Percentiles rank a stretch among this genome's conserved stretches.
phyloP scores from a whole-genome alignment of 2,888 invertebrate species.

The Altica lythri region DNA sequence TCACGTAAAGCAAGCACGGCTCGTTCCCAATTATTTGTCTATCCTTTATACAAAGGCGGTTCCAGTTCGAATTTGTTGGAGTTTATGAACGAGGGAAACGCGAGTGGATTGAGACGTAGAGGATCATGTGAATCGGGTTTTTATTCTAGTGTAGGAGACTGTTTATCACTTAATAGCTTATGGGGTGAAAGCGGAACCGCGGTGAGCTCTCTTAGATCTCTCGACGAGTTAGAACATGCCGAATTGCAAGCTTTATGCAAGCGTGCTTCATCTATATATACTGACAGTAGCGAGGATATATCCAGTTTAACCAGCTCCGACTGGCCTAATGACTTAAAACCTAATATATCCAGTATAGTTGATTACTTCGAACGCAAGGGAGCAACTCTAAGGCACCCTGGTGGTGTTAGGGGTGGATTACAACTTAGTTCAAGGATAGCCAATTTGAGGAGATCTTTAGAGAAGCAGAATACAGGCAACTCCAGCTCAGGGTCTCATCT shows the following conservation, averaged over 20 bases:
- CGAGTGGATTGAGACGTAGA: conserved; percentile 63
- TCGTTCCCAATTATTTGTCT: conserved; percentile 62
- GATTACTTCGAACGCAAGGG: conserved; percentile 86
- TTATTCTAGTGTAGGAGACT: conserved; percentile 79
- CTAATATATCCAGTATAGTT: conserved; percentile 79
- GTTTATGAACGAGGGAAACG: conserved; percentile 44
- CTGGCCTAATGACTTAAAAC: conserved; percentile 67
- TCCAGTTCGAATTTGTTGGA: conserved; percentile 55
- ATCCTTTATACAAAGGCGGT: conserved; percentile 58
- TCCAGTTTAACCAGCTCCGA: conserved; percentile 81
- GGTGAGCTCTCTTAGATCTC: conserved; percentile 63
- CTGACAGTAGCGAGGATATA: conserved; percentile 85
- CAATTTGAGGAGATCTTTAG: conserved; percentile 51
- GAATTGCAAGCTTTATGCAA: conserved; percentile 65
- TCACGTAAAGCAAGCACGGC: conserved; percentile 48
- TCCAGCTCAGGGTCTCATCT: conserved; percentile 32
- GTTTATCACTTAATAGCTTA: conserved; percentile 54
- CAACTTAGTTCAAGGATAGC: conserved; percentile 54
- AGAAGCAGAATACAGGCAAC: conserved; percentile 44
- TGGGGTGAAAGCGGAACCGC: conserved; percentile 64
- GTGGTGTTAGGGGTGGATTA: conserved; percentile 53
- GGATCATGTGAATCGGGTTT: conserved; percentile 90
- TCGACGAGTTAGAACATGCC: conserved; percentile 65
- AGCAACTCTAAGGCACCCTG: conserved; percentile 61
- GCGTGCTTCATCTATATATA: conserved; percentile 80